Percentiles rank a stretch among this genome's conserved stretches.
These are phyloP conservation scores for Fragum whitleyi DNA, from an alignment of 2,888 invertebrate species.

Conservation along the genomic window DNA sequence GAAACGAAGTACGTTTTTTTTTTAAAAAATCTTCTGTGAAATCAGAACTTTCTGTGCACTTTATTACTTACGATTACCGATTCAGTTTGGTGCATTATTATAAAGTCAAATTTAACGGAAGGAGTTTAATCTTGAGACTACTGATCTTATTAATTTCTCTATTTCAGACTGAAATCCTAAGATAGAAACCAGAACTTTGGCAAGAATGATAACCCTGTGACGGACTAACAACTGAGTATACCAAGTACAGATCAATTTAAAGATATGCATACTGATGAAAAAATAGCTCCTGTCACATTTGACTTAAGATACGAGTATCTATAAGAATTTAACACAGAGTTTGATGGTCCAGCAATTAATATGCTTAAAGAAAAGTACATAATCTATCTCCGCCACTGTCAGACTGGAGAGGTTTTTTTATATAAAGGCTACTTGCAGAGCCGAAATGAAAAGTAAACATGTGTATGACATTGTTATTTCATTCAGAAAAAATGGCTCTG, in stretches of 20 bases:
- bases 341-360: slow-evolving; percentile 32
- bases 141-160: slow-evolving; percentile 13
- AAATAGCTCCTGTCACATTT: slow-evolving; percentile 17
- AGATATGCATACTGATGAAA: slow-evolving; percentile 44
- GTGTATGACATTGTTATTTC: slow-evolving; percentile 53
- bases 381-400: not conserved
- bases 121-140: too few relatives aligned
- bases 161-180: slow-evolving; percentile 66
- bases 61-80: too few relatives aligned
- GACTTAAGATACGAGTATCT: slow-evolving; percentile 28
- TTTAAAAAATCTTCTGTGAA: too few relatives aligned
- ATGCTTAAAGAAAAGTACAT: slow-evolving; percentile 51
- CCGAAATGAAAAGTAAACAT: slow-evolving; percentile 51
- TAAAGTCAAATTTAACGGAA: too few relatives aligned
- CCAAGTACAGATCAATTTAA: slow-evolving; percentile 29
- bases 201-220: slow-evolving; percentile 14
- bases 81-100: too few relatives aligned
- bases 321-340: slow-evolving; percentile 12
- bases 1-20: too few relatives aligned
- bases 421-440: slow-evolving; percentile 32
- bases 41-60: too few relatives aligned
- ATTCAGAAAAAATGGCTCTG: slow-evolving; percentile 35
- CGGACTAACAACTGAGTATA: slow-evolving; percentile 44
- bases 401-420: not conserved
- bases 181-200: slow-evolving; percentile 61